A percentile compares a stretch with the other conserved stretches of the same genome.
Conservation (phyloP, 2,113 vertebrate genomes). For the Puffinus mauretanicus region DNA sequence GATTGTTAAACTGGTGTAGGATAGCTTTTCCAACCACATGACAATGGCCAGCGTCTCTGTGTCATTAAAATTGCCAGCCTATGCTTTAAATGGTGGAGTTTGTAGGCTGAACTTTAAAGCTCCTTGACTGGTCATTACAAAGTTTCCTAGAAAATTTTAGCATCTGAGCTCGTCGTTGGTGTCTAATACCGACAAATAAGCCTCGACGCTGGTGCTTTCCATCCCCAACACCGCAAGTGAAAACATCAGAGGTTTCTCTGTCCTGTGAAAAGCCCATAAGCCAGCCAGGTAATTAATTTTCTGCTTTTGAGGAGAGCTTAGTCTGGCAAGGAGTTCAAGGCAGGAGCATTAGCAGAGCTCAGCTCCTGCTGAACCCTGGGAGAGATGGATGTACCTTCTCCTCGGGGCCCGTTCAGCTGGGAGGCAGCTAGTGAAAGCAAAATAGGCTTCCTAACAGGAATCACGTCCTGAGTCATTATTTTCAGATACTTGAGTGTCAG, state of each 20-base stretch:
- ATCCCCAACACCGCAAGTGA: neutral
- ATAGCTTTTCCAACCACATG: neutral
- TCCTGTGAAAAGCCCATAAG: neutral
- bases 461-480: constrained; percentile 16
- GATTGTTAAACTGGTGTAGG: neutral
- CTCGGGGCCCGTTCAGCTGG: neutral
- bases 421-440: neutral
- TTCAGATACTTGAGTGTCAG: constrained; percentile 1
- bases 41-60: neutral
- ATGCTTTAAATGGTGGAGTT: neutral
- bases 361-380: neutral
- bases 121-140: neutral
- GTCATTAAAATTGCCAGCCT: neutral
- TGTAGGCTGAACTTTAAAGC: neutral
- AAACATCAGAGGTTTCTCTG: neutral
- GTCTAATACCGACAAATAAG: neutral
- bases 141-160: neutral
- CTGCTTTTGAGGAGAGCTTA: constrained; percentile 30
- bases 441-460: constrained; percentile 19
- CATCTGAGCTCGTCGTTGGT: rapidly evolving
- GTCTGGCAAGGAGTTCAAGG: constrained; percentile 29
- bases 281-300: constrained; percentile 25
- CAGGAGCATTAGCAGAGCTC: constrained; percentile 17
- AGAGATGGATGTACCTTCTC: constrained; percentile 29
- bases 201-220: neutral